These are phyloP conservation scores for Coenonympha glycerion DNA, from an alignment of 2,888 invertebrate species.

Conservation along the genomic window DNA sequence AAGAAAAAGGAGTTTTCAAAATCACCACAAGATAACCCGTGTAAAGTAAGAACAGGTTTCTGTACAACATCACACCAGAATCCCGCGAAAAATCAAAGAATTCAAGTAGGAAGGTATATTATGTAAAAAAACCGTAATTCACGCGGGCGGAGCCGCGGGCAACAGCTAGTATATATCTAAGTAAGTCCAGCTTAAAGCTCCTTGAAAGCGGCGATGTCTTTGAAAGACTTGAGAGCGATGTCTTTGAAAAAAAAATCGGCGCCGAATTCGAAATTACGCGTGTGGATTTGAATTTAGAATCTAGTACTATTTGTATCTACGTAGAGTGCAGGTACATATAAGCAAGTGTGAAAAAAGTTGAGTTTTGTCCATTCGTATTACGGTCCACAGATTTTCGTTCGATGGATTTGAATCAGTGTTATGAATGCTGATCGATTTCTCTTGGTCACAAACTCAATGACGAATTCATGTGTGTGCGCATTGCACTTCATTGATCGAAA, in stretches of 20 bases:
- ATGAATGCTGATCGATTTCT: constrained; percentile 1
- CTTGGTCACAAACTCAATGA: constrained; percentile 11
- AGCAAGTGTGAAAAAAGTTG: not conserved
- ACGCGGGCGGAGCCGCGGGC: too few relatives aligned
- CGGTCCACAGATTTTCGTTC: constrained; percentile 3
- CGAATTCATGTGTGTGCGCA: not conserved
- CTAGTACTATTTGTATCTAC: too few relatives aligned
- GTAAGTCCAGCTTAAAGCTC: constrained; percentile 49
- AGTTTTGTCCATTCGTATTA: not conserved
- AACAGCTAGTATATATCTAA: too few relatives aligned
- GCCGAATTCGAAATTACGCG: constrained; percentile 19
- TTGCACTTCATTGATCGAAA: not conserved
- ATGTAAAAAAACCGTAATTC: too few relatives aligned
- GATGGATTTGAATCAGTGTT: constrained; percentile 16
- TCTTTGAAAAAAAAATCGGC: constrained; percentile 28
- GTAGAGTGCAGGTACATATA: not conserved
- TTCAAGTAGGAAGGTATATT: too few relatives aligned
- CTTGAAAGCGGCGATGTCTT: constrained; percentile 37
- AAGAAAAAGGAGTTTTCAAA: too few relatives aligned
- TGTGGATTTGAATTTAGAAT: constrained; percentile 10
- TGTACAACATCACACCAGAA: too few relatives aligned
- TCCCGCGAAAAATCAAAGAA: too few relatives aligned
- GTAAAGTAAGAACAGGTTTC: too few relatives aligned
- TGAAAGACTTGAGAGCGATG: constrained; percentile 35
- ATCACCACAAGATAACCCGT: too few relatives aligned